Evolutionary conservation across 2,113 vertebrate genomes (phyloP).

Genomic region (Falco punctatus): DNA sequence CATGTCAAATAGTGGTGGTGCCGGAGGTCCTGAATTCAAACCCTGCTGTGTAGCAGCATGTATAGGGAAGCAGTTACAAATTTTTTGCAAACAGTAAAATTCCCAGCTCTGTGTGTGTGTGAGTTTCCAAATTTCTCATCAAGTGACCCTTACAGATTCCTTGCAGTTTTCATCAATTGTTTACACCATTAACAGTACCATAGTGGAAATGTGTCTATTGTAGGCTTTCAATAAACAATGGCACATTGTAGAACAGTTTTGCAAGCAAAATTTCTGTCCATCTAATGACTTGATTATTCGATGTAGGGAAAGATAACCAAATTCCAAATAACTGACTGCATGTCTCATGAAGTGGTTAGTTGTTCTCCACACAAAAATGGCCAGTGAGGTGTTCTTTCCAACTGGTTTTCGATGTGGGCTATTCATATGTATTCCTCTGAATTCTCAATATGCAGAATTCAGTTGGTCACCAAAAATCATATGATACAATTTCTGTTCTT

Average conservation of each 20-base stretch:
- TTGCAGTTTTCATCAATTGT: background rate
- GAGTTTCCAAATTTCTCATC: background rate
- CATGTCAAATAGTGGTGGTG: fast-evolving
- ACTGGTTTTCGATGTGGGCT: background rate
- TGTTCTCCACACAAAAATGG: fast-evolving
- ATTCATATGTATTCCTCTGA: background rate
- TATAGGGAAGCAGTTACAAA: background rate
- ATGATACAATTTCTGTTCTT: background rate
- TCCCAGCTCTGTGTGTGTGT: background rate
- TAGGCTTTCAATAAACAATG: background rate
- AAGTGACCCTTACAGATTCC: background rate
- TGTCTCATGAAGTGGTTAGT: fast-evolving
- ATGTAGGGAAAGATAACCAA: background rate
- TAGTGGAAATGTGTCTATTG: background rate
- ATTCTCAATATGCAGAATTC: background rate
- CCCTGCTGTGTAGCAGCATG: background rate
- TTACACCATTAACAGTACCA: background rate
- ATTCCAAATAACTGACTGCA: background rate
- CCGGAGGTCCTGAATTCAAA: background rate
- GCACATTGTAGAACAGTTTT: background rate
- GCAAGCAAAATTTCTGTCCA: background rate
- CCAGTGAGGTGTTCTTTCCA: background rate
- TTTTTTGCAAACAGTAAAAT: background rate
- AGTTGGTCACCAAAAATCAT: background rate
- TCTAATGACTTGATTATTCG: background rate